A percentile compares a stretch with the other conserved stretches of the same genome.
Evolutionary conservation across 2,113 vertebrate genomes (phyloP).

Genomic region (Antidorcas marsupialis): DNA sequence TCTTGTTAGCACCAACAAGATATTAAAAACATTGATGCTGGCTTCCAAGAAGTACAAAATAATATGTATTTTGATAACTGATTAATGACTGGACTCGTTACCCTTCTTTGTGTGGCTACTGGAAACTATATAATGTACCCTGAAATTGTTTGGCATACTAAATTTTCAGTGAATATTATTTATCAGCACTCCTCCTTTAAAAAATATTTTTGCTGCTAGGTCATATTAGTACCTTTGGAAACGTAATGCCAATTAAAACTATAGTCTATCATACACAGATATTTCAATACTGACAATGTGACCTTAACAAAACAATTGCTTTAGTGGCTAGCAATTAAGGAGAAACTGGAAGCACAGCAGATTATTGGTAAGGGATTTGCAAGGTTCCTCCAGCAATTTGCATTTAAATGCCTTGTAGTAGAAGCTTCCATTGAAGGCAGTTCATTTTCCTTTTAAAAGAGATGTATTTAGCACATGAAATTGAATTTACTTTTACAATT

Average conservation of each 20-base stretch:
- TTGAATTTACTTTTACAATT: slow-evolving; percentile 45
- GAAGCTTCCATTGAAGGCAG: background rate
- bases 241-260: background rate
- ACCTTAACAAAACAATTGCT: background rate
- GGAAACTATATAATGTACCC: background rate
- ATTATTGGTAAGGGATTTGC: background rate
- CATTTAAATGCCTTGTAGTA: background rate
- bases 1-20: background rate
- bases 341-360: background rate
- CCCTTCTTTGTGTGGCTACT: background rate
- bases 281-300: slow-evolving; percentile 11
- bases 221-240: slow-evolving; percentile 14
- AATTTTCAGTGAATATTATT: background rate
- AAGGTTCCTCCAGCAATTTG: slow-evolving; percentile 21
- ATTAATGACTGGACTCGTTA: background rate
- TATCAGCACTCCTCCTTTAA: background rate
- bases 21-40: background rate
- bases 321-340: background rate
- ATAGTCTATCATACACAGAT: background rate
- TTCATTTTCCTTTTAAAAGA: slow-evolving; percentile 26
- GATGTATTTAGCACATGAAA: slow-evolving; percentile 14
- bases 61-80: background rate
- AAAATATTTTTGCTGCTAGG: background rate
- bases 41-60: background rate
- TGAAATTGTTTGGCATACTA: background rate